phyloP scores from a whole-genome alignment of 2,888 invertebrate genomes.

The Nymphalis urticae region DNA sequence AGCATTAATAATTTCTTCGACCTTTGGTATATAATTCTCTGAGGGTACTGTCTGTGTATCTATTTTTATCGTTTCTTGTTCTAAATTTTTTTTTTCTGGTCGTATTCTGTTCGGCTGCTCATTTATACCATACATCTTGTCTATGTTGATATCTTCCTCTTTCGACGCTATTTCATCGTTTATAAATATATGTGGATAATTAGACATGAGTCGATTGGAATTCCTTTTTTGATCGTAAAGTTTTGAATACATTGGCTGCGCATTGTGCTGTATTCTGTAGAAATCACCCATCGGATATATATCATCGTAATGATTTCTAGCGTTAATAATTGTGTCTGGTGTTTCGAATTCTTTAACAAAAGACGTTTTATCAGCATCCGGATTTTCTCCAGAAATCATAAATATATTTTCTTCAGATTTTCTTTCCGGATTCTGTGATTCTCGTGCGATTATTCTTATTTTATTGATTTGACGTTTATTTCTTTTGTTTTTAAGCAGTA shows the following conservation, averaged over 20 bases:
- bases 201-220: conserved; percentile 60
- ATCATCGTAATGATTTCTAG: conserved; percentile 43
- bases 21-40: conserved; percentile 37
- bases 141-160: conserved; percentile 42
- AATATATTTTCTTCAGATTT: conserved; percentile 60
- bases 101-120: conserved; percentile 31
- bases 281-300: conserved; percentile 44
- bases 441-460: conserved; percentile 61
- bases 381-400: conserved; percentile 59
- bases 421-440: conserved; percentile 45
- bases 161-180: conserved; percentile 54
- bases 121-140: conserved; percentile 15
- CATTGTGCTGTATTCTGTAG: conserved; percentile 38
- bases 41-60: background rate
- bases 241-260: conserved; percentile 37
- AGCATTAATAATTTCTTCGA: conserved; percentile 51
- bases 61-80: conserved; percentile 30
- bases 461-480: conserved; percentile 63
- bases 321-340: conserved; percentile 43
- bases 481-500: conserved; percentile 58
- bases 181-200: conserved; percentile 69
- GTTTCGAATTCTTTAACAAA: conserved; percentile 51
- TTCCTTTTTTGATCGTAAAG: conserved; percentile 48
- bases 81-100: conserved; percentile 15
- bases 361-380: conserved; percentile 55